These are phyloP conservation scores for Papilio dardanus DNA, from an alignment of 1,140 invertebrate genomes.

Conservation along the genomic window DNA sequence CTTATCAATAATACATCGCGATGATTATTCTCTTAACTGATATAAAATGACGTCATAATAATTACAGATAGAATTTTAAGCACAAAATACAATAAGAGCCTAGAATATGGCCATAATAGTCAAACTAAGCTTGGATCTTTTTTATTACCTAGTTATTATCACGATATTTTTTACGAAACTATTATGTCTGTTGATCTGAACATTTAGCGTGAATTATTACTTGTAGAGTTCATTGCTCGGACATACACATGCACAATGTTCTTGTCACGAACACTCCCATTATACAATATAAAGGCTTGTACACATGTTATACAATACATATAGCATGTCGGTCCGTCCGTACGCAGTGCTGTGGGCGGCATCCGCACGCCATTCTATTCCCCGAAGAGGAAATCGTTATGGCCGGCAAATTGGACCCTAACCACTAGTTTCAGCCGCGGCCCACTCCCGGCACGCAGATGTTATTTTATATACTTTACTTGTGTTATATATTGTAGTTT, in stretches of 20 bases:
- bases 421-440: conserved; percentile 66
- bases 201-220: neutral
- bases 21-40: conserved; percentile 19
- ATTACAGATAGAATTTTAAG: neutral
- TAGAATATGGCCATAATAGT: neutral
- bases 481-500: conserved; percentile 44
- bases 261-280: conserved; percentile 33
- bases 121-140: neutral
- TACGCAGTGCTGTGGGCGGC: conserved; percentile 69
- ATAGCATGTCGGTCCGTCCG: conserved; percentile 61
- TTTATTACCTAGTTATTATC: too few species aligned
- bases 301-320: conserved; percentile 35
- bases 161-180: neutral
- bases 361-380: conserved; percentile 79
- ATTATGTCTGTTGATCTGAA: neutral
- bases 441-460: conserved; percentile 64
- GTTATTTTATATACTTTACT: conserved; percentile 54
- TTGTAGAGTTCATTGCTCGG: conserved; percentile 2
- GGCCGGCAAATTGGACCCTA: conserved; percentile 78
- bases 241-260: conserved; percentile 12
- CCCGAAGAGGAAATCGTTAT: conserved; percentile 81
- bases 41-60: conserved; percentile 11
- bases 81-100: neutral
- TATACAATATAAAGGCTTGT: conserved; percentile 15
- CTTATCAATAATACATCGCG: conserved; percentile 3